Evolutionary conservation across 2,113 vertebrate species (phyloP).

Genomic region (Pleuronectes platessa): DNA sequence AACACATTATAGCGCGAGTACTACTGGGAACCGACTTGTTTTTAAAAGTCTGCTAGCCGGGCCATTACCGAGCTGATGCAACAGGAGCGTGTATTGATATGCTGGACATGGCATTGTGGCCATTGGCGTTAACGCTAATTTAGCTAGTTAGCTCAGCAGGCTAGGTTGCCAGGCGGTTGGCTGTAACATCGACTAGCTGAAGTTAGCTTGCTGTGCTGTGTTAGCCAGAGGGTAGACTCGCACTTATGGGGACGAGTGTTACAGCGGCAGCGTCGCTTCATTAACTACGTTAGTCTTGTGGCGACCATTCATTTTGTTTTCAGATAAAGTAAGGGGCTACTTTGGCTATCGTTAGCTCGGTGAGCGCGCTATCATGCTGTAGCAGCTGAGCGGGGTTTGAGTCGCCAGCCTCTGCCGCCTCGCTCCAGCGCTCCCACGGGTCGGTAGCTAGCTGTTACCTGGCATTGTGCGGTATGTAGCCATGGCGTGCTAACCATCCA

Average conservation of each 20-base stretch:
- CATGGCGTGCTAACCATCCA: conserved; percentile 46
- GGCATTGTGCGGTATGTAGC: conserved; percentile 68
- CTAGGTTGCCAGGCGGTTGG: conserved; percentile 33
- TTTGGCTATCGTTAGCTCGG: neutral
- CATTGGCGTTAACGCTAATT: conserved; percentile 54
- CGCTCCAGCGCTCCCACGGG: conserved; percentile 32
- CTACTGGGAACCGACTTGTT: neutral
- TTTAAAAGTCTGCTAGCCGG: neutral
- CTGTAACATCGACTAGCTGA: conserved; percentile 18
- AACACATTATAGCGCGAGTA: neutral
- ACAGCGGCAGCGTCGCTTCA: neutral
- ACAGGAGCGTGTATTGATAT: conserved; percentile 4
- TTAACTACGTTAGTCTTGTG: neutral
- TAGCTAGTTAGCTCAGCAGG: conserved; percentile 63
- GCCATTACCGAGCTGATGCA: neutral
- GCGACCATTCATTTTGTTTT: neutral
- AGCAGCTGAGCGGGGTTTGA: conserved; percentile 7
- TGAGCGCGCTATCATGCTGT: conserved; percentile 38
- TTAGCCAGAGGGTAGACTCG: conserved; percentile 20
- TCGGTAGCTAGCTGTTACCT: conserved; percentile 24
- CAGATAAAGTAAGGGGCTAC: neutral
- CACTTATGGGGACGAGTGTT: neutral
- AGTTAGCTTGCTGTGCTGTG: conserved; percentile 16
- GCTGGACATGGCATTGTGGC: conserved; percentile 50
- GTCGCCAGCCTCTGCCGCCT: conserved; percentile 6